phyloP scores from a whole-genome alignment of 2,797 vertebrate species.

The Halcyon badia region DNA sequence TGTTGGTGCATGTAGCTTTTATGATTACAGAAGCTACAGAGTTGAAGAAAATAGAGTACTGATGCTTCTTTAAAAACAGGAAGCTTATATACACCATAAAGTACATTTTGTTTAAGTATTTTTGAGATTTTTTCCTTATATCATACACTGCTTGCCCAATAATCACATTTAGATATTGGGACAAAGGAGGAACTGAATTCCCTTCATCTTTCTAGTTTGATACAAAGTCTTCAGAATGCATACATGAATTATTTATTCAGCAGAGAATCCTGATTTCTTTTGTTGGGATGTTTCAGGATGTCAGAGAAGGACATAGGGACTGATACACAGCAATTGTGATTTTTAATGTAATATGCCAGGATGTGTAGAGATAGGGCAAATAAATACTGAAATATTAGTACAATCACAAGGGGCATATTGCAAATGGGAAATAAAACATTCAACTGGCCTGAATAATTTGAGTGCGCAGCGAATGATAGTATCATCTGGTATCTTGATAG shows the following conservation, averaged over 20 bases:
- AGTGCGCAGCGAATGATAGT: background rate
- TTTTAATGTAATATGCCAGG: background rate
- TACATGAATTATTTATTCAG: background rate
- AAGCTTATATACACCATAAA: background rate
- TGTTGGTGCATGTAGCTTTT: rapidly evolving
- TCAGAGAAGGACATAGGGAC: background rate
- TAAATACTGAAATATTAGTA: background rate
- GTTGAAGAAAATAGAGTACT: background rate
- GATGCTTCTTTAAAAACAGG: background rate
- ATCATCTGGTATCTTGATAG: background rate
- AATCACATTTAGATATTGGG: background rate
- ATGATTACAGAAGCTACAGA: background rate
- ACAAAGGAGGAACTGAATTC: background rate
- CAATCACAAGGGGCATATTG: background rate
- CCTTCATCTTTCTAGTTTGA: background rate
- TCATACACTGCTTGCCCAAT: background rate
- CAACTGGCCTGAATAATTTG: background rate
- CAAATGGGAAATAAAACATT: background rate
- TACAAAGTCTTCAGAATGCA: background rate
- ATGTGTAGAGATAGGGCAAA: background rate
- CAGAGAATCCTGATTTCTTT: background rate
- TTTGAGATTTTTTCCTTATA: background rate
- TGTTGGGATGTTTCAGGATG: background rate
- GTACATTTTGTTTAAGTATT: background rate
- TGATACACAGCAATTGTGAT: background rate